phyloP scores from a whole-genome alignment of 2,797 vertebrate genomes.

The Simalia tracyae region DNA sequence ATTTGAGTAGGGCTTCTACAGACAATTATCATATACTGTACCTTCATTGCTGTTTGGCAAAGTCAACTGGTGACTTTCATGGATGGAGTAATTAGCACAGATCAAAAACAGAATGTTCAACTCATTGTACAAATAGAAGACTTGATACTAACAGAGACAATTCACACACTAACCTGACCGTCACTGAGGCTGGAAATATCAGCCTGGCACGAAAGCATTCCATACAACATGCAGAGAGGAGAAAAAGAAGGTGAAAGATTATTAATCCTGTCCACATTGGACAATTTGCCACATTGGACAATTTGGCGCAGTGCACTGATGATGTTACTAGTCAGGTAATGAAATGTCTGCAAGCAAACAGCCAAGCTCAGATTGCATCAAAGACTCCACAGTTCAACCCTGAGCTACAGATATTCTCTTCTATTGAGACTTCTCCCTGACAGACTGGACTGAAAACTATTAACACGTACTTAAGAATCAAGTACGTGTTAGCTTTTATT shows the following conservation, averaged over 20 bases:
- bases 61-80: neutral
- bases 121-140: neutral
- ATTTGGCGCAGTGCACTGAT: too few species aligned
- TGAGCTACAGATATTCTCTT: too few species aligned
- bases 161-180: neutral
- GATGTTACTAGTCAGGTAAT: too few species aligned
- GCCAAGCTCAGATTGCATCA: too few species aligned
- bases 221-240: neutral
- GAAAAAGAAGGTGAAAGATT: neutral
- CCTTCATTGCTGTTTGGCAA: neutral
- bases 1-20: neutral
- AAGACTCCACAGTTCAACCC: too few species aligned
- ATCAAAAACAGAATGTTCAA: neutral
- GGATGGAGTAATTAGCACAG: neutral
- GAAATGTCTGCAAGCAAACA: too few species aligned
- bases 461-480: neutral
- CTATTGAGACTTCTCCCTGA: neutral
- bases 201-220: neutral
- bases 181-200: neutral
- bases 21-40: neutral
- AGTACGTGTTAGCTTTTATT: neutral
- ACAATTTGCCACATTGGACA: neutral
- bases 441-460: neutral
- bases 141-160: neutral
- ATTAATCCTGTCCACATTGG: neutral